phyloP scores from a whole-genome alignment of 2,888 invertebrate species.

The Clostera curtula region DNA sequence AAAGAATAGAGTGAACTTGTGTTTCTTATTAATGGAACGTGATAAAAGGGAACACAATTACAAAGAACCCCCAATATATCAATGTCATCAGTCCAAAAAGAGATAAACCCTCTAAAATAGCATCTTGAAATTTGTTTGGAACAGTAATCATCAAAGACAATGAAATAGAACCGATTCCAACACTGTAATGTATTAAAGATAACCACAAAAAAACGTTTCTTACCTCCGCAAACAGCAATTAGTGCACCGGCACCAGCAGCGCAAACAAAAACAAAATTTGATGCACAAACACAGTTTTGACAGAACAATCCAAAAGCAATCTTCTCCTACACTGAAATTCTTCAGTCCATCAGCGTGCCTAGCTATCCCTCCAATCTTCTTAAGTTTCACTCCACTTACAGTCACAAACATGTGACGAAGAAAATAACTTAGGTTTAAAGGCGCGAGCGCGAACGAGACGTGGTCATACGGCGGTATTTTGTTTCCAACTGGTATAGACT shows the following conservation, averaged over 20 bases:
- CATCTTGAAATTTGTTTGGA: no score
- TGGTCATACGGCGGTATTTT: conserved; percentile 34
- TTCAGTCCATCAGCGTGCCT: conserved; percentile 18
- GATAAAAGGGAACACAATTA: background rate
- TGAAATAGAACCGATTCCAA: conserved; percentile 18
- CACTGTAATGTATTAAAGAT: conserved; percentile 20
- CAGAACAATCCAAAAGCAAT: conserved; percentile 26
- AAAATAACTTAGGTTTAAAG: conserved; percentile 46
- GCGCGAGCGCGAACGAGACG: conserved; percentile 35
- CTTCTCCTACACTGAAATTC: conserved; percentile 14
- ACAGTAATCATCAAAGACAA: background rate
- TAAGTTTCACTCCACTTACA: conserved; percentile 58
- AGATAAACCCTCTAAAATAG: no score
- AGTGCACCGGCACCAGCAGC: conserved; percentile 45
- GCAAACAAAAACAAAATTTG: conserved; percentile 45
- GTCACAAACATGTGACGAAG: conserved; percentile 58
- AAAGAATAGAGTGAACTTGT: background rate
- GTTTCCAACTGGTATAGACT: conserved; percentile 37
- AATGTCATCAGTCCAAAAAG: no score
- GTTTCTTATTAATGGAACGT: no score
- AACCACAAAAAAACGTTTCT: conserved; percentile 45
- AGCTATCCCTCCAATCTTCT: conserved; percentile 27
- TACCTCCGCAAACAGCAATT: conserved; percentile 62
- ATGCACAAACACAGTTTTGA: conserved; percentile 27
- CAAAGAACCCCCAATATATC: no score